A percentile compares a stretch with the other conserved stretches of the same genome.
phyloP scores from a whole-genome alignment of 2,888 invertebrate species.

The Mesoligia furuncula region DNA sequence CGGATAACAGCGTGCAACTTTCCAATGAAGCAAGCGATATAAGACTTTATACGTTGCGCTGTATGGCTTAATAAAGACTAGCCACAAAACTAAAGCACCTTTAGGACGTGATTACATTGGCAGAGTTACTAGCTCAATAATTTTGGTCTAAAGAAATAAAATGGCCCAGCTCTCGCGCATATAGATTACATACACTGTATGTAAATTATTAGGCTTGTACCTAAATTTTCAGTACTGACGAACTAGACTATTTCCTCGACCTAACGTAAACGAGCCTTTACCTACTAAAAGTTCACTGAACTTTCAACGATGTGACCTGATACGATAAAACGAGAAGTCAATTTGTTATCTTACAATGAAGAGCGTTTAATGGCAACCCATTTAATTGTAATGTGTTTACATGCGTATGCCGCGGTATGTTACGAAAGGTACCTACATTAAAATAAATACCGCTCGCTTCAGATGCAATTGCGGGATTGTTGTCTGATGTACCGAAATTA shows the following conservation, averaged over 20 bases:
- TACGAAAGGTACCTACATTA: constrained; percentile 39
- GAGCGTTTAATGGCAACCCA: constrained; percentile 34
- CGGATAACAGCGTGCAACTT: constrained; percentile 63
- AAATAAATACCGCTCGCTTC: constrained; percentile 55
- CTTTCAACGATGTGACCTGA: constrained; percentile 23
- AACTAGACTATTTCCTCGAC: not conserved
- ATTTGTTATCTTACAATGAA: constrained; percentile 47
- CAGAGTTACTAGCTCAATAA: constrained; percentile 16
- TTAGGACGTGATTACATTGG: constrained; percentile 31
- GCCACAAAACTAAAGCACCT: constrained; percentile 30
- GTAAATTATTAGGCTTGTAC: constrained; percentile 2
- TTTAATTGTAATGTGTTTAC: constrained; percentile 49
- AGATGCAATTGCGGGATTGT: constrained; percentile 56
- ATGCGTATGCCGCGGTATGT: constrained; percentile 36
- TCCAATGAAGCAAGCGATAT: constrained; percentile 65
- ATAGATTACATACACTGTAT: not conserved
- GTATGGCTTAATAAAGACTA: constrained; percentile 42
- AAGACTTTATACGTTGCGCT: constrained; percentile 60
- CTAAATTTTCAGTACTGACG: constrained; percentile 2
- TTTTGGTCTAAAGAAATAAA: constrained; percentile 11
- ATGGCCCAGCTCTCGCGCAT: not conserved
- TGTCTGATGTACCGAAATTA: constrained; percentile 42
- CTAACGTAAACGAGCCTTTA: constrained; percentile 18
- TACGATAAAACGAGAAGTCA: constrained; percentile 34
- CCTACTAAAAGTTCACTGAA: constrained; percentile 37